A percentile compares a stretch with the other conserved stretches of the same genome.
Evolutionary conservation across 1,140 invertebrate genomes (phyloP).

Genomic region (Adelges cooleyi): DNA sequence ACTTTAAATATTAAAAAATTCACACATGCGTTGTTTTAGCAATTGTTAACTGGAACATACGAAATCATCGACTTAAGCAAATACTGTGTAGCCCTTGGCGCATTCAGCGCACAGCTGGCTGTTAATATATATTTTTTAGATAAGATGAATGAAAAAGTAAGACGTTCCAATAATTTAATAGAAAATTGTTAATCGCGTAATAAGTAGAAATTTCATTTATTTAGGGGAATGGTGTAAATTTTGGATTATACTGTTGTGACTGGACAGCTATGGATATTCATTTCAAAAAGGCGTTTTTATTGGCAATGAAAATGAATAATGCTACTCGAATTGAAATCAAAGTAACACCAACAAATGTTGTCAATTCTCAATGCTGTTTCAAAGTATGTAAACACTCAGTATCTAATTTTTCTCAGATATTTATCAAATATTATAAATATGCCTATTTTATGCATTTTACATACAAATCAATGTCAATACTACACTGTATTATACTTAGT

Average conservation of each 20-base stretch:
- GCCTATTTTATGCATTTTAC: too few species aligned
- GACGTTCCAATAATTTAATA: too few species aligned
- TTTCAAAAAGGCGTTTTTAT: neutral
- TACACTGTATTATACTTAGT: too few species aligned
- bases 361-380: too few species aligned
- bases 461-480: too few species aligned
- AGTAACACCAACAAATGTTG: neutral
- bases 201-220: neutral
- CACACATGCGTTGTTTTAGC: neutral
- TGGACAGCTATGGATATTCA: constrained; percentile 1
- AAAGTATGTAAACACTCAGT: too few species aligned
- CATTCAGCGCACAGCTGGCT: neutral
- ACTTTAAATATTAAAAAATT: neutral
- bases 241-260: constrained; percentile 3
- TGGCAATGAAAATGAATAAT: constrained; percentile 17
- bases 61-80: neutral
- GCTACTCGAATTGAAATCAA: neutral
- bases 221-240: neutral
- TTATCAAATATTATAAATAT: too few species aligned
- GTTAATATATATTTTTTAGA: neutral
- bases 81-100: neutral
- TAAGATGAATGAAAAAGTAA: neutral
- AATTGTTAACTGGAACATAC: neutral
- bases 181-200: neutral
- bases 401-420: too few species aligned